Evolutionary conservation across 1,140 invertebrate species (phyloP).

Genomic region (Medauroidea extradentata): DNA sequence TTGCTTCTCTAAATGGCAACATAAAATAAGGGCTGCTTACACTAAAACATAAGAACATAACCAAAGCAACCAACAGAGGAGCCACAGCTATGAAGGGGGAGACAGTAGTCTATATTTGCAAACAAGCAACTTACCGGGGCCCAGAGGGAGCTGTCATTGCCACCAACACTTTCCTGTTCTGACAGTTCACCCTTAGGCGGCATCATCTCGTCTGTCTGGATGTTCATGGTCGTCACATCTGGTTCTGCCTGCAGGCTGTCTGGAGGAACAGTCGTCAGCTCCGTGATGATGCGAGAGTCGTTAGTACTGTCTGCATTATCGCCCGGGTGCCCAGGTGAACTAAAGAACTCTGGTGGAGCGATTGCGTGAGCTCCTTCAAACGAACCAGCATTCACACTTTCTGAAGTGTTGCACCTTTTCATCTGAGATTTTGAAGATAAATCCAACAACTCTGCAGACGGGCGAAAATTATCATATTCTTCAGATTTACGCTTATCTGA

Average conservation of each 20-base stretch:
- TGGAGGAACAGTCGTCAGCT: neutral
- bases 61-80: constrained; percentile 39
- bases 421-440: too few species aligned
- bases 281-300: too few species aligned
- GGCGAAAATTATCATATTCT: too few species aligned
- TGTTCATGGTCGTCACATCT: constrained; percentile 45
- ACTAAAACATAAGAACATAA: neutral
- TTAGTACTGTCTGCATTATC: too few species aligned
- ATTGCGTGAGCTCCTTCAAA: too few species aligned
- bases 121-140: constrained; percentile 42
- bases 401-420: too few species aligned
- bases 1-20: neutral
- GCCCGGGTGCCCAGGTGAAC: too few species aligned
- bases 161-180: constrained; percentile 76
- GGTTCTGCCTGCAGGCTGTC: neutral
- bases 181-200: constrained; percentile 75
- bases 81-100: constrained; percentile 44
- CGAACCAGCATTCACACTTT: too few species aligned
- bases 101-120: neutral
- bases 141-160: constrained; percentile 59
- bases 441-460: too few species aligned
- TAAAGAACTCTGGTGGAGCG: too few species aligned
- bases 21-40: neutral
- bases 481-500: too few species aligned
- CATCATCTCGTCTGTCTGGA: constrained; percentile 78